These are phyloP conservation scores for Lumbricus terrestris DNA, from an alignment of 2,888 invertebrate species.

Conservation along the genomic window DNA sequence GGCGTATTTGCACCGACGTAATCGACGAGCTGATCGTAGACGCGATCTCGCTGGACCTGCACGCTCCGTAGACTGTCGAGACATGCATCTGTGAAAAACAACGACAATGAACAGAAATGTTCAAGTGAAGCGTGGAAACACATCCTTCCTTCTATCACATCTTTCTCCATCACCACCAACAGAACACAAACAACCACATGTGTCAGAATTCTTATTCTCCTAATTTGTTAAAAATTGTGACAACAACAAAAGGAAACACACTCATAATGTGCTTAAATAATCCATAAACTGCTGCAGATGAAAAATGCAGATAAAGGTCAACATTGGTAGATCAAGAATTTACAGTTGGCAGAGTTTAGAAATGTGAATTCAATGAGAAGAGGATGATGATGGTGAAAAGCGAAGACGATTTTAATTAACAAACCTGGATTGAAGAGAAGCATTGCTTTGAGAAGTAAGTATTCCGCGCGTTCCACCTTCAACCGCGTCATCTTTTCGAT, in stretches of 20 bases:
- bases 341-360: background rate
- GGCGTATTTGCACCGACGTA: slow-evolving; percentile 25
- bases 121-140: background rate
- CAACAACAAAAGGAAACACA: background rate
- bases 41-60: slow-evolving; percentile 28
- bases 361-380: background rate
- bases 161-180: background rate
- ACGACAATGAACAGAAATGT: background rate
- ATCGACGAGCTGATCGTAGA: slow-evolving; percentile 27
- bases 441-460: slow-evolving; percentile 30
- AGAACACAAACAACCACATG: background rate
- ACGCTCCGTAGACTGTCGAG: slow-evolving; percentile 23
- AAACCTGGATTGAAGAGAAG: slow-evolving; percentile 33
- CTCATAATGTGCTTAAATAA: background rate
- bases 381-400: background rate
- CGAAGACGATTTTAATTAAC: background rate
- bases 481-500: slow-evolving; percentile 26
- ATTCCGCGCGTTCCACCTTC: slow-evolving; percentile 27
- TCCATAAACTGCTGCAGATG: background rate
- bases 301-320: too few relatives aligned
- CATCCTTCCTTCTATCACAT: background rate
- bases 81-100: slow-evolving; percentile 22
- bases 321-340: background rate
- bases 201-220: background rate
- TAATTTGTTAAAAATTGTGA: background rate